Evolutionary conservation across 2,888 invertebrate genomes (phyloP).

Genomic region (Pristionchus exspectatus): DNA sequence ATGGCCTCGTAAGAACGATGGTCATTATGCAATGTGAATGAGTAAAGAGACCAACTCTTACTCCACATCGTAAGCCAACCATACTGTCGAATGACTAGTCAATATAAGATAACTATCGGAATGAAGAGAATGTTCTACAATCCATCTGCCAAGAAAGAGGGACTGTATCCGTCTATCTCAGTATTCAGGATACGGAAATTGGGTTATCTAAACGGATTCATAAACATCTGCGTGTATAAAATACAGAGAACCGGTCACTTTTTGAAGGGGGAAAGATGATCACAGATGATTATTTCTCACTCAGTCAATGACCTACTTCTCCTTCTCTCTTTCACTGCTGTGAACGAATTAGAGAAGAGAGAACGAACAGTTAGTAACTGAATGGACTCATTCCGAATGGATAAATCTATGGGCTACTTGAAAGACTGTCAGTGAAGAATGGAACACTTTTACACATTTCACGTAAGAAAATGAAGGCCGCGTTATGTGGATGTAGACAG

Average conservation of each 20-base stretch:
- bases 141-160: not conserved
- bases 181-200: not conserved
- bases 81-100: not conserved
- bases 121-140: not conserved
- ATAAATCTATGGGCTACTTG: not conserved
- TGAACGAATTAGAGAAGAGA: slow-evolving; percentile 1
- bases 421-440: not conserved
- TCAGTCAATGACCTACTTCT: not conserved
- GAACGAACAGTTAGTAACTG: slow-evolving; percentile 3
- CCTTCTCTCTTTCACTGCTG: not conserved
- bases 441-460: not conserved
- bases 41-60: slow-evolving; percentile 32
- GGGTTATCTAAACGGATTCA: not conserved
- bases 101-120: not conserved
- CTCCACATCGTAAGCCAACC: not conserved
- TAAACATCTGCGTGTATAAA: not conserved
- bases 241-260: not conserved
- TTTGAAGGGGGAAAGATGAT: not conserved
- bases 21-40: not conserved
- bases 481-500: not conserved
- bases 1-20: not conserved
- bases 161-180: not conserved
- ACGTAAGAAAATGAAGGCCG: not conserved
- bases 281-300: slow-evolving; percentile 33
- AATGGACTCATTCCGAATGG: not conserved